Base-by-base conservation (phyloP, 2,113 vertebrate species). In the Astur gentilis region DNA sequence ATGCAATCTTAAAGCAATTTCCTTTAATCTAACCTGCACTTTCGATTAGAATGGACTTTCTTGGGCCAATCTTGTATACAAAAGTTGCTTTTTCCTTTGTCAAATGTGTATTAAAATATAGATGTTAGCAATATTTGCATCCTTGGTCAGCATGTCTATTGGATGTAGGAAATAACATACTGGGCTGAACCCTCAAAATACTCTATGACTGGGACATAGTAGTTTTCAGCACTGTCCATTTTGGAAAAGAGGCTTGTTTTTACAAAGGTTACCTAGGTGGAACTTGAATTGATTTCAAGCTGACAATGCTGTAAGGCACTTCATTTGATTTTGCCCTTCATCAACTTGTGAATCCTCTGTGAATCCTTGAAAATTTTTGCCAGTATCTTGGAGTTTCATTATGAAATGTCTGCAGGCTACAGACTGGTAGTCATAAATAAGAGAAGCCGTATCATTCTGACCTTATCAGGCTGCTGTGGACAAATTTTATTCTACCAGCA, bases 361-460 rank as follows among this genome's bases (percentile, higher is more conserved):
- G 50, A 52, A 54, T 54, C 52, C 58, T 97, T 91, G 55, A 94
- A 95, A 95, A 76, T 91, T 96, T 71, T 97, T 95, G 45, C 50
- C 9, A 16, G 25, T 91, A 94, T 83, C 82, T 91, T 82, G 36
- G 87, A 79, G 45, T 97, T 97, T 97, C 85, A 83, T 97, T 97
- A 97, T 79, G 27, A 89, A 95, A 71, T 87, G 66, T 82, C 96
- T 95, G 40, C 73, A 96, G 95, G 92, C 62, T 77, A 40, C 55
- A 87, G 77, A 52, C 47, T 93, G 89, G 94, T 77, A 96, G 75
- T 95, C 36, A 89, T 95, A 95, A 97, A 91, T 94, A 97, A 94
- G 45, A 89, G 50, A 54, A 96, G 14, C 45, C 38, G 1, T 81
- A 85, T 95, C 67, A 81, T 95, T 95, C 71, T 93, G 92, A 95